phyloP scores from a whole-genome alignment of 2,888 invertebrate species.

The Branchipolynoe longqiensis region DNA sequence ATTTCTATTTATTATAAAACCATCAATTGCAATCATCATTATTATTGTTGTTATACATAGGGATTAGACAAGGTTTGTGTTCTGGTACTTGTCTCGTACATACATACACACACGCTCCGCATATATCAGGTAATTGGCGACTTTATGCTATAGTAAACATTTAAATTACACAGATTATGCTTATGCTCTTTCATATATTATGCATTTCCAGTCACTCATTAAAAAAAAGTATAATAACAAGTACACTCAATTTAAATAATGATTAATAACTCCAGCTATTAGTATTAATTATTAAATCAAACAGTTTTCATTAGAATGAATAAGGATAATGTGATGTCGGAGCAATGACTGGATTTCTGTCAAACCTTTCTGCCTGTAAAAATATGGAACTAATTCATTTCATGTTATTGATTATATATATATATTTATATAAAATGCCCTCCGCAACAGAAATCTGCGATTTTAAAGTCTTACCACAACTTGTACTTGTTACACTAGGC shows the following conservation, averaged over 20 bases:
- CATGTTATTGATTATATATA: no score
- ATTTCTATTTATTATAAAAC: conserved; percentile 37
- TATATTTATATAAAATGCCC: no score
- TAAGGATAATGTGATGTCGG: no score
- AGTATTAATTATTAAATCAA: no score
- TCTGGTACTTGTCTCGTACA: background rate
- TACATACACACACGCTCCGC: conserved; percentile 8
- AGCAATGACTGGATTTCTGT: background rate
- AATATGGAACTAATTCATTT: no score
- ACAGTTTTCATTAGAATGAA: no score
- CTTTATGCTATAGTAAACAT: background rate
- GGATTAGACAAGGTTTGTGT: background rate
- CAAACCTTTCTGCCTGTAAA: background rate
- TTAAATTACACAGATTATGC: no score
- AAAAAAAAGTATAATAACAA: background rate
- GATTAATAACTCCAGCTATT: no score
- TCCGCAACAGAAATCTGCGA: no score
- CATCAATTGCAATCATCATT: conserved; percentile 18
- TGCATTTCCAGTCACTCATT: background rate
- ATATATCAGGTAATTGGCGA: background rate
- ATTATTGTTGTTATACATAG: background rate
- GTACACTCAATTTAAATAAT: no score
- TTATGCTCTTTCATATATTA: background rate
- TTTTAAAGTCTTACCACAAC: no score
- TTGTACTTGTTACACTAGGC: no score